Conservation (phyloP, 2,888 invertebrate species). For the Endotricha flammealis region DNA sequence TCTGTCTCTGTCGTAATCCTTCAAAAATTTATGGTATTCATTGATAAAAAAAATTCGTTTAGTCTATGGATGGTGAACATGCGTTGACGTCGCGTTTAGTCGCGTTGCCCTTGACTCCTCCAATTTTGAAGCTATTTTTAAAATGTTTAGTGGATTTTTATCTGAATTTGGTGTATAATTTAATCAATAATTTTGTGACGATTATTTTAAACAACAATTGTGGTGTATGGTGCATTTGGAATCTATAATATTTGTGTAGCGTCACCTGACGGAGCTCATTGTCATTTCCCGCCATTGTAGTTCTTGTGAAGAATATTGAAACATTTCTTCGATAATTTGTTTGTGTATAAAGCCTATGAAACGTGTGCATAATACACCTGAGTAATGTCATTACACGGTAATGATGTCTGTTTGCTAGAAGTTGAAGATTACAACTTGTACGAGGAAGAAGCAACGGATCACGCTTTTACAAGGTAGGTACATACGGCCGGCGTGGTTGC, state of each 20-base stretch:
- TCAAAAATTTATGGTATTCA: too few relatives aligned
- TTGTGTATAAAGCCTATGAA: constrained; percentile 53
- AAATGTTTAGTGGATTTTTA: constrained; percentile 38
- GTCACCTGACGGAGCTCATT: constrained; percentile 77
- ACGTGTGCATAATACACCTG: constrained; percentile 32
- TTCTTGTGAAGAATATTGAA: constrained; percentile 48
- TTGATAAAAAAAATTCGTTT: too few relatives aligned
- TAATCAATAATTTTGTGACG: constrained; percentile 25
- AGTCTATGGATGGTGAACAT: constrained; percentile 49
- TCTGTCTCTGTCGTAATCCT: too few relatives aligned
- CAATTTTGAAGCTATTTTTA: constrained; percentile 59
- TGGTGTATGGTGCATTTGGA: constrained; percentile 30
- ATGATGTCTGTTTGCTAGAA: constrained; percentile 76
- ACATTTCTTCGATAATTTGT: constrained; percentile 34
- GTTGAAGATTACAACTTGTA: constrained; percentile 76
- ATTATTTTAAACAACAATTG: constrained; percentile 36
- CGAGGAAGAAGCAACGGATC: constrained; percentile 76
- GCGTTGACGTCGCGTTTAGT: constrained; percentile 69
- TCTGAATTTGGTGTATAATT: constrained; percentile 28
- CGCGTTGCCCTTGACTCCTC: constrained; percentile 71
- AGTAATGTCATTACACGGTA: constrained; percentile 77
- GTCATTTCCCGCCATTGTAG: constrained; percentile 80
- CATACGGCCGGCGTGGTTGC: constrained; percentile 69
- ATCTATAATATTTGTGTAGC: constrained; percentile 56
- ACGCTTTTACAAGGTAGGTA: constrained; percentile 73